These are phyloP conservation scores for Laspeyria flexula DNA, from an alignment of 2,888 invertebrate genomes.

Conservation along the genomic window DNA sequence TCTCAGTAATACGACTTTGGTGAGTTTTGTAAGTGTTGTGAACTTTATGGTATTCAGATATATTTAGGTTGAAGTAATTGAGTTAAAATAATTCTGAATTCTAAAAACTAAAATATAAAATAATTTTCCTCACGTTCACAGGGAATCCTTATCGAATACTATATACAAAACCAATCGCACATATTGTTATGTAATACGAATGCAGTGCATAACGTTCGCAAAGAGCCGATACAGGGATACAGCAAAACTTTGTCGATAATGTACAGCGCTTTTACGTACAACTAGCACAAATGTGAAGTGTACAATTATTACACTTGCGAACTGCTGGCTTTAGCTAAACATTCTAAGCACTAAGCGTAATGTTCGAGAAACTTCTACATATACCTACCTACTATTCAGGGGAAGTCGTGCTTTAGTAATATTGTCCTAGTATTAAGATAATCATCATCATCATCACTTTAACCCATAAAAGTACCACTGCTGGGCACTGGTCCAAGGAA, in stretches of 20 bases:
- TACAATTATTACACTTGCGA: conserved; percentile 40
- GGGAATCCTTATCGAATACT: conserved; percentile 3
- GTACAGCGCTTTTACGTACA: conserved; percentile 36
- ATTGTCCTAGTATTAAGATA: neutral
- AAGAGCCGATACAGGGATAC: conserved; percentile 37
- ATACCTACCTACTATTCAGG: neutral
- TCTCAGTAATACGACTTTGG: too few relatives aligned
- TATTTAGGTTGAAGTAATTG: too few relatives aligned
- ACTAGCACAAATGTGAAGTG: conserved; percentile 33
- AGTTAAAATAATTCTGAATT: too few relatives aligned
- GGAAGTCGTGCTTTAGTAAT: neutral
- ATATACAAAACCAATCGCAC: conserved; percentile 23
- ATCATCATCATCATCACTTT: too few relatives aligned
- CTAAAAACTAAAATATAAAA: neutral
- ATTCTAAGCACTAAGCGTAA: conserved; percentile 11
- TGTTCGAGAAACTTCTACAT: conserved; percentile 4
- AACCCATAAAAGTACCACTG: too few relatives aligned
- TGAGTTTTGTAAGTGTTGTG: too few relatives aligned
- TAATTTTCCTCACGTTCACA: neutral
- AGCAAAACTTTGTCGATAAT: conserved; percentile 50
- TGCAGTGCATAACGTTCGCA: conserved; percentile 29
- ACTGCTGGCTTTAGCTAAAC: conserved; percentile 27
- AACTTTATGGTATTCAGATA: too few relatives aligned
- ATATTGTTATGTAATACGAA: conserved; percentile 13
- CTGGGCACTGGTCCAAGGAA: too few relatives aligned